These are phyloP conservation scores for Scomber scombrus DNA, from an alignment of 2,113 vertebrate genomes.

Conservation along the genomic window DNA sequence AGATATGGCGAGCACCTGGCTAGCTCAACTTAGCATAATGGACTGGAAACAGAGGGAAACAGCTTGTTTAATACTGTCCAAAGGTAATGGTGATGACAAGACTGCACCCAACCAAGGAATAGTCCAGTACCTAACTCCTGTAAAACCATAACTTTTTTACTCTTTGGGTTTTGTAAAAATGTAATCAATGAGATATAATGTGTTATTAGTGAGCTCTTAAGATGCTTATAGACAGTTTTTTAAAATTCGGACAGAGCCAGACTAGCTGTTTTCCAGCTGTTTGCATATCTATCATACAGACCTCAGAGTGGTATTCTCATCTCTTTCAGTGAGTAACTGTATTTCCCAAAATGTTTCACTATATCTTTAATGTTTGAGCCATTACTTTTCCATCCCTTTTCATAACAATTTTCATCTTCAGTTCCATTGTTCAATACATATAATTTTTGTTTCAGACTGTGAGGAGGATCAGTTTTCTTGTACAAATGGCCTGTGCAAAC, in stretches of 20 bases:
- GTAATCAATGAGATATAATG: neutral
- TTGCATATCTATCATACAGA: neutral
- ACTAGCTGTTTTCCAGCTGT: neutral
- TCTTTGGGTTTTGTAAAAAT: too few relatives aligned
- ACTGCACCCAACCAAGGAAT: too few relatives aligned
- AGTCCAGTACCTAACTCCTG: too few relatives aligned
- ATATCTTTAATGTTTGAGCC: neutral
- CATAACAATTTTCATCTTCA: neutral
- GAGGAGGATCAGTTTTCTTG: slow-evolving; percentile 79
- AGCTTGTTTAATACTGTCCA: neutral
- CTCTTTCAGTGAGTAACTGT: neutral
- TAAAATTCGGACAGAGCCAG: neutral
- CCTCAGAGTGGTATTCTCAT: neutral
- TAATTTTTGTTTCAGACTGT: slow-evolving; percentile 72
- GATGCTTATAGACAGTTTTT: neutral
- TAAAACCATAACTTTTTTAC: neutral
- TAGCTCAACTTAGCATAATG: slow-evolving; percentile 23
- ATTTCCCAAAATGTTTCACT: too few relatives aligned
- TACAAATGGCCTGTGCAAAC: slow-evolving; percentile 83
- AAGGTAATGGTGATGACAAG: neutral
- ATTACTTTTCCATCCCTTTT: neutral
- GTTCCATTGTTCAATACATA: neutral
- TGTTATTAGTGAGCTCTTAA: neutral
- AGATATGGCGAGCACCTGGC: neutral
- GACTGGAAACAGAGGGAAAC: neutral